A percentile compares a stretch with the other conserved stretches of the same genome.
phyloP scores from a whole-genome alignment of 2,113 vertebrate genomes.

The Mixornis gularis region DNA sequence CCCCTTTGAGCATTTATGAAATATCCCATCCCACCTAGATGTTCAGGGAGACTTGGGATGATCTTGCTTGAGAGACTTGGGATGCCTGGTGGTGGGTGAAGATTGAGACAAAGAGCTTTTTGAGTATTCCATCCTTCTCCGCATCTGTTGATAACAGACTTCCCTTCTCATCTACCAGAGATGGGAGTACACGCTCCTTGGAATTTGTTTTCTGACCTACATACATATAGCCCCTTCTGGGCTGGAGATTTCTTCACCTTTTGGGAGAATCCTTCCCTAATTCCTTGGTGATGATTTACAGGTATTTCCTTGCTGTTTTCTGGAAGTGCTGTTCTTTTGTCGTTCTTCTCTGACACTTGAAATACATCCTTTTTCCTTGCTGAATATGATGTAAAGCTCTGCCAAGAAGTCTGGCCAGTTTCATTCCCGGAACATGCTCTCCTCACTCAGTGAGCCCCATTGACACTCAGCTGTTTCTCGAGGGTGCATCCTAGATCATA shows the following conservation, averaged over 20 bases:
- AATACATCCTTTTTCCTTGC: not conserved
- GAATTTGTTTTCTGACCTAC: not conserved
- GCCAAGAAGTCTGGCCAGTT: not conserved
- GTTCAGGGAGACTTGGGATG: not conserved
- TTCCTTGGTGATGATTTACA: not conserved
- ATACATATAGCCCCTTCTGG: not conserved
- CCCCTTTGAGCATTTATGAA: not conserved
- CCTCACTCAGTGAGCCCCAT: no score
- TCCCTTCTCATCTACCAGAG: not conserved
- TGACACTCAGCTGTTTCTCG: not conserved
- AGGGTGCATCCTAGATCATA: no score
- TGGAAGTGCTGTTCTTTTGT: not conserved
- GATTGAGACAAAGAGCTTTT: not conserved
- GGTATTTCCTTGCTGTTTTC: not conserved
- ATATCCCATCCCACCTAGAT: not conserved
- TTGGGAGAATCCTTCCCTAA: not conserved
- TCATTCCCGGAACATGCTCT: not conserved
- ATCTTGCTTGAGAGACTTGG: not conserved
- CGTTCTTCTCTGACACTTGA: not conserved
- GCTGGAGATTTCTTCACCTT: not conserved
- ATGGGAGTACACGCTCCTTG: not conserved
- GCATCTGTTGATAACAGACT: not conserved
- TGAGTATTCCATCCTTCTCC: not conserved
- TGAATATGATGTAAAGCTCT: not conserved
- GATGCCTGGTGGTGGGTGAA: not conserved